phyloP scores from a whole-genome alignment of 2,797 vertebrate species.

The Artibeus jamaicensis region DNA sequence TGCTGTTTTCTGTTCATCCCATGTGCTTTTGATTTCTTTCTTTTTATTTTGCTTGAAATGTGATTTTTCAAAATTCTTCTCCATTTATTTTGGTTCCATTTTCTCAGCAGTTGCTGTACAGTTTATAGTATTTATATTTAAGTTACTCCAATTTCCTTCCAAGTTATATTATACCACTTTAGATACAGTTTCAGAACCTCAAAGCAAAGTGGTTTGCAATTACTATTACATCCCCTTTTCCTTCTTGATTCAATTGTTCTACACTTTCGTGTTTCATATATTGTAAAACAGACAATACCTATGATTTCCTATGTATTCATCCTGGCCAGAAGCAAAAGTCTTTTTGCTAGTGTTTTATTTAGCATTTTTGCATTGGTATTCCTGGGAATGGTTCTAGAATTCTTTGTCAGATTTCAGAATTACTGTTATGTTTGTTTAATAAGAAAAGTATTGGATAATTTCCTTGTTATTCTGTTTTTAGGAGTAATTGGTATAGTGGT shows the following conservation, averaged over 20 bases:
- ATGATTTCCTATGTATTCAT: background rate
- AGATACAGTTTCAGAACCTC: background rate
- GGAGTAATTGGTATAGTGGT: background rate
- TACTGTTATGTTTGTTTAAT: background rate
- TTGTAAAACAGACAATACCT: background rate
- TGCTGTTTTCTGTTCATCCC: background rate
- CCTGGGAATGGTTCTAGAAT: background rate
- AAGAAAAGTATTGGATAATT: background rate
- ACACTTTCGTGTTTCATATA: background rate
- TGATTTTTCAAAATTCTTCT: background rate
- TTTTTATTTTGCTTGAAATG: background rate
- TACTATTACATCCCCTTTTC: background rate
- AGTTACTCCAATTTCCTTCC: background rate
- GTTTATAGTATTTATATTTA: background rate
- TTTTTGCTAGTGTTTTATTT: slow-evolving; percentile 17
- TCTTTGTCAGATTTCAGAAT: slow-evolving; percentile 21
- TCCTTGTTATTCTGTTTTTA: background rate
- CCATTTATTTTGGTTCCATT: background rate
- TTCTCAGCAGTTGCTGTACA: background rate
- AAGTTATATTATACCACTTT: background rate
- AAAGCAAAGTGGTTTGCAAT: background rate
- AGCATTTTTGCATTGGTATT: background rate
- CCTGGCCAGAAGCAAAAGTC: background rate
- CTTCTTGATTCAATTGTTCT: background rate
- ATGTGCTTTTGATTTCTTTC: background rate